Base-by-base conservation (phyloP, 1,140 invertebrate species). In the Odontomachus brunneus region DNA sequence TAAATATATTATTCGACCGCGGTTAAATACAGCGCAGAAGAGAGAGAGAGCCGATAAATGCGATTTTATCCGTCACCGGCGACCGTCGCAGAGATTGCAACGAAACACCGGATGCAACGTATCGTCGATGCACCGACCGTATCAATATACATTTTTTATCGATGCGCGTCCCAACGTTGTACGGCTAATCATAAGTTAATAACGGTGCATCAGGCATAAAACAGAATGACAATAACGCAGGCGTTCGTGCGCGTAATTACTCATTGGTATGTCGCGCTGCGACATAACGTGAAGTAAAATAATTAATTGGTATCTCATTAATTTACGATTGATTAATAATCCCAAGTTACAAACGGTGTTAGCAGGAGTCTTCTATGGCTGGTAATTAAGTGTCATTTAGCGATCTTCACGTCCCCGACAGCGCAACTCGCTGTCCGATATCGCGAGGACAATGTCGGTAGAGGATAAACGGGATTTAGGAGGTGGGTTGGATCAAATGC, bases 1-100 rank as follows among this genome's bases (percentile, higher is more conserved):
- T 87, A 87, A 84, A 84, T 51, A 81, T 60, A 74, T 75, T 26
- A 83, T 65, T 71, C 73, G 62, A 26, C 38, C 59, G 38, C 53
- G 55, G 73, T 84, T 86, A 73, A 83, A 49, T 82, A 76, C 62
- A 53, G 29, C 22, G 67, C 60, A 60, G 0, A 22, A 57, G 11
- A 60, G 24, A 55, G 60, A 74, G 48, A 69, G 48, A 82, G 71
- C 66, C 83, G 74, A 84, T 82, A 81, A 78, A 78, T 57, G 60
- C 78, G 51, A 72, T 69, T 69, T 67, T 80, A 80, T 80, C 75
- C 65, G 51, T 69, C 75, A 69, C 17, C 49, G 33, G 48, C 22
- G 51, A n/a, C 29, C 74, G 72, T 62, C 67, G 57, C 15, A n/a
- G 24, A 0, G 26, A 66, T 76, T 22, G 19, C 55, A 22, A 69